A percentile compares a stretch with the other conserved stretches of the same genome.
Evolutionary conservation across 2,797 vertebrate species (phyloP).

Genomic region (Xiphorhynchus erythropygius): DNA sequence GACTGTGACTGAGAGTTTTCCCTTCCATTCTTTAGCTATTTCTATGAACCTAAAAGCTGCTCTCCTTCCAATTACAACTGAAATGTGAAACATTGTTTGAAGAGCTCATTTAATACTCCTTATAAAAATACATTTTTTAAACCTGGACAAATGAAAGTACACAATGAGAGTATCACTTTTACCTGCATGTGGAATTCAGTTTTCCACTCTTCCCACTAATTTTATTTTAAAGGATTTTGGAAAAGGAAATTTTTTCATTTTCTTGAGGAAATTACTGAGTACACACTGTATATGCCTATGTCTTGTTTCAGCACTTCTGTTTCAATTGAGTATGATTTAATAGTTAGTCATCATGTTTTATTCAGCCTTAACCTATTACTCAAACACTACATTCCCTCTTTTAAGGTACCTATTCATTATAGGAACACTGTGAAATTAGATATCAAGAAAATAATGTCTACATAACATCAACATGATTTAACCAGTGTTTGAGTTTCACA

Average conservation of each 20-base stretch:
- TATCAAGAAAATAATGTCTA: not conserved
- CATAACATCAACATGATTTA: not conserved
- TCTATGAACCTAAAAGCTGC: not conserved
- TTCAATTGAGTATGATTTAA: not conserved
- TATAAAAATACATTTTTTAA: not conserved
- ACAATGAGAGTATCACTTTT: not conserved
- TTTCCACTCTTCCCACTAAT: not conserved
- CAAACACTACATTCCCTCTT: not conserved
- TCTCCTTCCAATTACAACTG: not conserved
- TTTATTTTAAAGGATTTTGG: not conserved
- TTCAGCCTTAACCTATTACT: not conserved
- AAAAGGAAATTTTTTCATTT: not conserved
- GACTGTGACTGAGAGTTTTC: not conserved
- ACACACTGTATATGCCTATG: not conserved
- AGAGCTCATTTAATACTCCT: not conserved
- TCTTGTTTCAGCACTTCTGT: not conserved
- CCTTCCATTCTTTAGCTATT: not conserved
- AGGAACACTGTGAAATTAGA: not conserved
- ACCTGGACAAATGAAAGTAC: not conserved
- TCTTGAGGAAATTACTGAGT: not conserved
- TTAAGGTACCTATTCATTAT: not conserved
- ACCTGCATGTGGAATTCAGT: not conserved
- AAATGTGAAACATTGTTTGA: not conserved
- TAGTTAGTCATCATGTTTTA: not conserved
- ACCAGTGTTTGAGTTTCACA: not conserved